phyloP scores from a whole-genome alignment of 2,797 vertebrate species.

The Mormyrus proboscirostris region DNA sequence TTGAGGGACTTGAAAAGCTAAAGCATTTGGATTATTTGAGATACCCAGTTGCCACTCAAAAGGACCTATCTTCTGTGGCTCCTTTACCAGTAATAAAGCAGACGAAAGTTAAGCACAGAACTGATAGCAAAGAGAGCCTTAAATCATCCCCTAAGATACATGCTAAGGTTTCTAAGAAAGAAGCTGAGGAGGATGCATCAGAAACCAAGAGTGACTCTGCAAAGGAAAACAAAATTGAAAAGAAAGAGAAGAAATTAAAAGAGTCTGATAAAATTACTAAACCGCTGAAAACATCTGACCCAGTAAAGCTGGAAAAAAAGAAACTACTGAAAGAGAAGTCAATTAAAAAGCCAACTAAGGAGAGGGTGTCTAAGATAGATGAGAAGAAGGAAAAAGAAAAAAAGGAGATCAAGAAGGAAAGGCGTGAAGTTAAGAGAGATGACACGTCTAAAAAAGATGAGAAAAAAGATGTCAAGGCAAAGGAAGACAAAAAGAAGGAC shows the following conservation, averaged over 20 bases:
- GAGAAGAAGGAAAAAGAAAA: constrained; percentile 98
- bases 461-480: constrained; percentile 78
- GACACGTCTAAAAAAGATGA: constrained; percentile 82
- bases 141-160: constrained; percentile 78
- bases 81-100: constrained; percentile 76
- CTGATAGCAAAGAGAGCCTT: constrained; percentile 97
- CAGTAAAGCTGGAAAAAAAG: constrained; percentile 80
- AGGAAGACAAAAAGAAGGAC: constrained; percentile 85
- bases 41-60: constrained; percentile 89
- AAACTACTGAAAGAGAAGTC: constrained; percentile 84
- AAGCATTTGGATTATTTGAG: constrained; percentile 92
- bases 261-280: constrained; percentile 65
- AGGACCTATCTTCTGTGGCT: constrained; percentile 77
- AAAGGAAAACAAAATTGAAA: constrained; percentile 76
- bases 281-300: constrained; percentile 64
- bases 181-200: constrained; percentile 68
- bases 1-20: constrained; percentile 93
- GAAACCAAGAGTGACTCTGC: constrained; percentile 71
- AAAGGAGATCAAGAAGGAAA: constrained; percentile 86
- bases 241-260: constrained; percentile 69
- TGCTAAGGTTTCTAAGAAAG: constrained; percentile 65
- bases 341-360: constrained; percentile 84
- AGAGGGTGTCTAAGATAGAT: constrained; percentile 84
- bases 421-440: constrained; percentile 81
- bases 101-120: constrained; percentile 89